Percentiles rank a stretch among this genome's conserved stretches.
Evolutionary conservation across 2,797 vertebrate genomes (phyloP).

Genomic region (Atherinosoma microstoma): DNA sequence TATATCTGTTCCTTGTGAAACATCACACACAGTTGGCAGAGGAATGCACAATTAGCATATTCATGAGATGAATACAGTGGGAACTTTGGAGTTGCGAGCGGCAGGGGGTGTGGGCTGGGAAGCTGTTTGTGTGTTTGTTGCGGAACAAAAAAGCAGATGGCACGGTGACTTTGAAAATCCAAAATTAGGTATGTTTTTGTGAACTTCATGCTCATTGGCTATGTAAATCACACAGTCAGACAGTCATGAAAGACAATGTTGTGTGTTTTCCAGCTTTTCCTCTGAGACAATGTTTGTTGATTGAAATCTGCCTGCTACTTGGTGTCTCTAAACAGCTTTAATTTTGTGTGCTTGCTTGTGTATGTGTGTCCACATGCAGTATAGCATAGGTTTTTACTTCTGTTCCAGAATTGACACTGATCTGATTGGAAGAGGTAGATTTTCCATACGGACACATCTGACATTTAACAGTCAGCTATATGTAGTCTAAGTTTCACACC

Average conservation of each 20-base stretch:
- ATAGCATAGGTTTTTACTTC: background rate
- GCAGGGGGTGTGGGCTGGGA: conserved; percentile 48
- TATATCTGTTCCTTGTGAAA: conserved; percentile 79
- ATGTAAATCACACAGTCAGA: conserved; percentile 76
- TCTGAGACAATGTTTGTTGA: conserved; percentile 59
- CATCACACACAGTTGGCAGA: conserved; percentile 77
- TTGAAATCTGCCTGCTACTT: conserved; percentile 61
- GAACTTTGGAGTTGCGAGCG: conserved; percentile 74
- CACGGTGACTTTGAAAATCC: conserved; percentile 81
- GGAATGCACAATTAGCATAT: conserved; percentile 80
- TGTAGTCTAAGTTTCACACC: background rate
- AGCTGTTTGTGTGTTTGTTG: conserved; percentile 50
- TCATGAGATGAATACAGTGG: conserved; percentile 80
- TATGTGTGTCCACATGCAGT: background rate
- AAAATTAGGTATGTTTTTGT: conserved; percentile 79
- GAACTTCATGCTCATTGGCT: conserved; percentile 82
- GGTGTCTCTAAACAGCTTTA: conserved; percentile 34
- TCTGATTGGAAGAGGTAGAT: background rate
- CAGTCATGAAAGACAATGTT: conserved; percentile 69
- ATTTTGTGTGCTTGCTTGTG: conserved; percentile 12
- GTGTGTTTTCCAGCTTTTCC: conserved; percentile 67
- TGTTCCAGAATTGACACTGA: conserved; percentile 1
- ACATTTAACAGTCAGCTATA: background rate
- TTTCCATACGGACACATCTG: background rate
- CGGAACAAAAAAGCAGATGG: conserved; percentile 79